Base-by-base conservation (phyloP, 2,888 invertebrate species). In the Acleris literana region DNA sequence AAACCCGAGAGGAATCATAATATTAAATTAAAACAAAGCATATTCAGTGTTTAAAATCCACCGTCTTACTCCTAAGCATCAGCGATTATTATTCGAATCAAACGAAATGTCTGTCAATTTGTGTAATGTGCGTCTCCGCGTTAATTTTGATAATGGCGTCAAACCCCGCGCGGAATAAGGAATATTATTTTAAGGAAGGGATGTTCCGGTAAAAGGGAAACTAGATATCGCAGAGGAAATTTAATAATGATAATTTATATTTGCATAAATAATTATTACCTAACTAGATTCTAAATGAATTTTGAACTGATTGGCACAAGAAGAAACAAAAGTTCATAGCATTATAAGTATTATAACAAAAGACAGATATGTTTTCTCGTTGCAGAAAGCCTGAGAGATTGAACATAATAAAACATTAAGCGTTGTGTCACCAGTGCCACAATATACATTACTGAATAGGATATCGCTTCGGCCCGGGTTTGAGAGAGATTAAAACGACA, bases 31-130 rank as follows among this genome's bases (percentile, higher is more conserved):
- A 61, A 52, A 39, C 39, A 39, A 61, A 57, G 56, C 51, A 17
- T 22, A 54, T 59, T 51, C n/a, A 48, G 7, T 18, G 51, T 56
- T 61, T 20, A 60, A 59, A 65, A 52, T 65, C 43, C 48, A 18
- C 46, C 55, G 44, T 11, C 51, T 43, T 16, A 39, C 46, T 33
- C 56, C 29, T 20, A 39, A 43, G 64, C 55, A 20, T n/a, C 51
- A 7, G 29, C 61, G 29, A 56, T 61, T 39, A 66, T 65, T 61
- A 17, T 56, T 48, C 25, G 9, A 33, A 61, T 39, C 13, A 18
- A 51, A 20, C 55, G 22, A 49, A 65, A 65, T 61, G 59, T 49
- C 54, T 33, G 56, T 29, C 65, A 22, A 61, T 61, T 61, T 61
- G 33, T 46, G 6, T 61, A 66, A 66, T 13, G 39, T 39, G 39